phyloP scores from a whole-genome alignment of 1,140 invertebrate species.

The Drosophila orosa region DNA sequence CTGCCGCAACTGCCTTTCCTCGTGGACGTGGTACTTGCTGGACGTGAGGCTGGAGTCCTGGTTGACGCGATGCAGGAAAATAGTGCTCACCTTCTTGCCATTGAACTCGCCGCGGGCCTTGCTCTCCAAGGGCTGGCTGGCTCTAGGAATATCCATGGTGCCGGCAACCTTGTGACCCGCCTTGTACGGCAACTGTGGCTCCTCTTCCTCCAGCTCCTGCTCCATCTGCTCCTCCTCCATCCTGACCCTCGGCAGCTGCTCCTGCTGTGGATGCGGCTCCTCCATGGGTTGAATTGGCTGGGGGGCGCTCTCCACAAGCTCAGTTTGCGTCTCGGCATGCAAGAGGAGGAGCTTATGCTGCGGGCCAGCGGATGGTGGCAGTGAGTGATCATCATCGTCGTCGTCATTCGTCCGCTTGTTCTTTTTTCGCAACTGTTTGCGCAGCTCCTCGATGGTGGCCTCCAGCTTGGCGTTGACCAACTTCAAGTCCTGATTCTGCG shows the following conservation, averaged over 20 bases:
- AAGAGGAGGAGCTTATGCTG: constrained; percentile 54
- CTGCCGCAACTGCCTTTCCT: constrained; percentile 15
- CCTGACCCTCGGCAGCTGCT: not conserved
- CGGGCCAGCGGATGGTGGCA: constrained; percentile 34
- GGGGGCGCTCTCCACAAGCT: constrained; percentile 8
- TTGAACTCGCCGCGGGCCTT: constrained; percentile 58
- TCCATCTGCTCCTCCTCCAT: constrained; percentile 5
- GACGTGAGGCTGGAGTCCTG: constrained; percentile 55
- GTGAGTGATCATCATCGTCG: constrained; percentile 49
- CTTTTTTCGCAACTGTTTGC: constrained; percentile 44
- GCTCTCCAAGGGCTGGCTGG: constrained; percentile 24
- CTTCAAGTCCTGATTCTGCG: constrained; percentile 58
- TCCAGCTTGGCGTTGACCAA: constrained; percentile 46
- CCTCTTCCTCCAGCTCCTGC: constrained; percentile 1
- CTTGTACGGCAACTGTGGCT: not conserved
- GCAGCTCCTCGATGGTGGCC: constrained; percentile 51
- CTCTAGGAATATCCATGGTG: constrained; percentile 9
- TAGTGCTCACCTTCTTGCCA: constrained; percentile 69
- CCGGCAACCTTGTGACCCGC: constrained; percentile 16
- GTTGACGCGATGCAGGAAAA: constrained; percentile 67
- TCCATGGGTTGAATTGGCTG: not conserved
- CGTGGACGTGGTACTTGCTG: constrained; percentile 14
- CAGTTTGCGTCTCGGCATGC: constrained; percentile 57
- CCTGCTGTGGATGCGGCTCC: not conserved
- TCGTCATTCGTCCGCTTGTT: constrained; percentile 42